A percentile compares a stretch with the other conserved stretches of the same genome.
phyloP scores from a whole-genome alignment of 1,140 invertebrate species.

The Dolichoris vasculosae region DNA sequence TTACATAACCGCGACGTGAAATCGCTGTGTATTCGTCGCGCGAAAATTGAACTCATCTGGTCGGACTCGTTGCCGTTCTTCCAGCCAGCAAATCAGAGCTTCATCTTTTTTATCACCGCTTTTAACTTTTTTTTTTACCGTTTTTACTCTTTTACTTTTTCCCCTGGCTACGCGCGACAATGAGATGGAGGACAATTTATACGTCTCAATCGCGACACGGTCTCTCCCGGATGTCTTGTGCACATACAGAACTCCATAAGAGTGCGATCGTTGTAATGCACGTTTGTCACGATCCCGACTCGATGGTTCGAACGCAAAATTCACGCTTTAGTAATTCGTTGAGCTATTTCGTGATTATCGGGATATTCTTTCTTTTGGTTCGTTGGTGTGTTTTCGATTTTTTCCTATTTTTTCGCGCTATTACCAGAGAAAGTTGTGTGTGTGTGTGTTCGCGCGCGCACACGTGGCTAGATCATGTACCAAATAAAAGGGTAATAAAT shows the following conservation, averaged over 20 bases:
- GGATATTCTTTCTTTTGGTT: background rate
- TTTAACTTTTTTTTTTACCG: too few relatives aligned
- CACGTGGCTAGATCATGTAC: background rate
- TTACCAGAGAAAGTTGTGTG: background rate
- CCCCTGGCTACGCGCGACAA: background rate
- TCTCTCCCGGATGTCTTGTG: background rate
- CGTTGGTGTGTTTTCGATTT: background rate
- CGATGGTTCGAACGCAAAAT: slow-evolving; percentile 22
- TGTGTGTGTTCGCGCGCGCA: too few relatives aligned
- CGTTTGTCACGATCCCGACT: background rate
- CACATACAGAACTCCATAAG: background rate
- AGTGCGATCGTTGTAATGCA: background rate
- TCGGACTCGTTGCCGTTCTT: slow-evolving; percentile 20
- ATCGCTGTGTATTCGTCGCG: too few relatives aligned
- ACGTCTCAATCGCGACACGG: background rate
- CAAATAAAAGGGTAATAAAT: background rate
- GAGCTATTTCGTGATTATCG: background rate
- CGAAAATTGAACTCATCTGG: slow-evolving; percentile 29
- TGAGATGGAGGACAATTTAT: background rate
- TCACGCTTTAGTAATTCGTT: slow-evolving; percentile 21
- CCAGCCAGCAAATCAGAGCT: background rate
- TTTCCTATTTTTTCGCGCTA: background rate
- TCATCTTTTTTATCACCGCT: too few relatives aligned
- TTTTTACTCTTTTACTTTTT: background rate
- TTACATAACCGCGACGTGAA: too few relatives aligned